These are phyloP conservation scores for Stegostoma tigrinum DNA, from an alignment of 2,113 vertebrate genomes.

Conservation along the genomic window DNA sequence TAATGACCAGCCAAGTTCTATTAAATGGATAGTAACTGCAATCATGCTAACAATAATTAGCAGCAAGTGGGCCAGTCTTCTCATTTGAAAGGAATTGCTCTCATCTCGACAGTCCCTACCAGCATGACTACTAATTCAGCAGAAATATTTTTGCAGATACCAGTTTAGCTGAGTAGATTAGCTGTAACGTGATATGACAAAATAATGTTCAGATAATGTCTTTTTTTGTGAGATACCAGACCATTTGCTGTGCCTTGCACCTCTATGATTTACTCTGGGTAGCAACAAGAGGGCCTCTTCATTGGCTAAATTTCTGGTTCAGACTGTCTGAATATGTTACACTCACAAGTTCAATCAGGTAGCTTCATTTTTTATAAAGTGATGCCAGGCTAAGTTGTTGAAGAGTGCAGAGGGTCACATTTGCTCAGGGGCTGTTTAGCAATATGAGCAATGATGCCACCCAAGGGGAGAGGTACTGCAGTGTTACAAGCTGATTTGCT, in stretches of 20 bases:
- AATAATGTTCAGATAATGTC: not conserved
- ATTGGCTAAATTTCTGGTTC: not conserved
- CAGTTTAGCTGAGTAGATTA: not conserved
- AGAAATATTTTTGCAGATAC: not conserved
- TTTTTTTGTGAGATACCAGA: not conserved
- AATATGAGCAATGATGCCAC: conserved; percentile 33
- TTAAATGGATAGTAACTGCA: not conserved
- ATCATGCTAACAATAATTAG: not conserved
- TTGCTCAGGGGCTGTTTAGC: conserved; percentile 18
- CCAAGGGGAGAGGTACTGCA: conserved; percentile 21
- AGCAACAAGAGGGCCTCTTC: not conserved
- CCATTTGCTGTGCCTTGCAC: not conserved
- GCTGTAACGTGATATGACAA: not conserved
- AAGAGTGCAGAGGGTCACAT: conserved; percentile 24
- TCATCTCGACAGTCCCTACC: not conserved
- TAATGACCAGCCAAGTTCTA: not conserved
- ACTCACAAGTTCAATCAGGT: conserved; percentile 9
- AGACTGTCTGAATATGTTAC: not conserved
- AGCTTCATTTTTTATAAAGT: not conserved
- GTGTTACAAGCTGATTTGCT: not conserved
- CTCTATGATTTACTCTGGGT: not conserved
- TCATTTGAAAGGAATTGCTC: not conserved
- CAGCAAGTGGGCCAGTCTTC: not conserved
- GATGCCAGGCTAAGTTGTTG: not conserved
- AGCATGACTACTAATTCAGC: not conserved